Base-by-base conservation (phyloP, 1,140 invertebrate genomes). In the Drosophila ananassae region DNA sequence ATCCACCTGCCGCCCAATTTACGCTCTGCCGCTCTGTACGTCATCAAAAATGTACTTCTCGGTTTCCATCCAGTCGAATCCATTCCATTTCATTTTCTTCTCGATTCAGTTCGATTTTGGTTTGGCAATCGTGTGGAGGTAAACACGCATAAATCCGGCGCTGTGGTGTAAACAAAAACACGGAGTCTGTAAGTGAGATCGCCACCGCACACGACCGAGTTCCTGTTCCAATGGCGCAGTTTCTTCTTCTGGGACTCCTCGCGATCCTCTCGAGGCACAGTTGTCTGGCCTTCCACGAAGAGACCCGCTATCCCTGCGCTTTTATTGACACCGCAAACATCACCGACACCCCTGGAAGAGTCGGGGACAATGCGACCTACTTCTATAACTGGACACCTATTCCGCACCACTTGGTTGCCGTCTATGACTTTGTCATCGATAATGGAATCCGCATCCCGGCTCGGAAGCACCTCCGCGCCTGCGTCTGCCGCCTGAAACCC, bases 291-390 rank as follows among this genome's bases (percentile, higher is more conserved):
- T 56, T 56, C 10, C 82, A 79, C 39, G 83, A 82, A 56, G 89
- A 90, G 57, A 71, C 55, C 7, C 80, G 73, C 28, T 79, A 91
- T 62, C 90, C 89, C 2, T 91, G 90, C 41, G 79, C 87, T 25
- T 91, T 91, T n/a, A 90, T 91, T 21, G 90, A 91, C 13, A 90
- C 90, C 0, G 68, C 72, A 0, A 90, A 91, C 30, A 89, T 91
- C 2, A 84, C 77, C 0, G 90, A 84, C 0, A 84, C 81, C 48
- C 90, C 73, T 44, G 50, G 34, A 24, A 53, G 51, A 54, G 61
- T 52, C 1, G 61, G 41, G 0, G 10, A 2, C 3, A 37, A 37
- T 37, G 12, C 10, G 34, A 66, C 73, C 8, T 90, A 89, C 28
- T 51, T 90, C 2, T 71, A 89, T 77, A 78, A 89, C 34, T 78